phyloP scores from a whole-genome alignment of 2,113 vertebrate genomes.

The Coracopsis vasa region DNA sequence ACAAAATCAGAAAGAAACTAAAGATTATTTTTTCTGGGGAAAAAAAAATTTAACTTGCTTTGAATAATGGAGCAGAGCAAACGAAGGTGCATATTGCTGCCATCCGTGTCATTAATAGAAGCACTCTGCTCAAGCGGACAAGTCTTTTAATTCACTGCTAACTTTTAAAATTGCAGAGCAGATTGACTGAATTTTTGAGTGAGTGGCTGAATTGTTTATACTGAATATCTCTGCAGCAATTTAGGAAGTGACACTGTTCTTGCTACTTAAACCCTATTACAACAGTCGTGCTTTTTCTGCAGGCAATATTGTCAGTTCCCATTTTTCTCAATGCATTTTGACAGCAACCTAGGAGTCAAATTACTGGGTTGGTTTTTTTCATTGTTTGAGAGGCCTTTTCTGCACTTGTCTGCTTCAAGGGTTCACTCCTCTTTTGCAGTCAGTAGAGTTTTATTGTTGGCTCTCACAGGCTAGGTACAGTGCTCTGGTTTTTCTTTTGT shows the following conservation, averaged over 20 bases:
- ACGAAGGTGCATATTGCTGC: neutral
- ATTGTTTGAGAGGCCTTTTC: neutral
- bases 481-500: conserved; percentile 8
- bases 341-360: neutral
- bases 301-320: neutral
- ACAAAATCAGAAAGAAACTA: neutral
- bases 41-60: neutral
- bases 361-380: neutral
- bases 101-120: neutral
- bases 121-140: neutral
- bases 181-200: neutral
- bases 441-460: neutral
- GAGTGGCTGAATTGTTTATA: neutral
- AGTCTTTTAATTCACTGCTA: neutral
- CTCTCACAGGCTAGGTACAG: neutral
- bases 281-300: neutral
- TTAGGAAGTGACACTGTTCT: neutral
- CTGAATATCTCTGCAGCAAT: neutral
- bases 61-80: neutral
- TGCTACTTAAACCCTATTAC: neutral
- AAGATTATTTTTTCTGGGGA: neutral
- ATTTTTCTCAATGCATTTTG: conserved; percentile 19
- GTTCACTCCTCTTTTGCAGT: neutral
- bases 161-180: neutral
- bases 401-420: neutral